Conservation (phyloP, 2,888 invertebrate genomes). For the Folsomia candida region DNA sequence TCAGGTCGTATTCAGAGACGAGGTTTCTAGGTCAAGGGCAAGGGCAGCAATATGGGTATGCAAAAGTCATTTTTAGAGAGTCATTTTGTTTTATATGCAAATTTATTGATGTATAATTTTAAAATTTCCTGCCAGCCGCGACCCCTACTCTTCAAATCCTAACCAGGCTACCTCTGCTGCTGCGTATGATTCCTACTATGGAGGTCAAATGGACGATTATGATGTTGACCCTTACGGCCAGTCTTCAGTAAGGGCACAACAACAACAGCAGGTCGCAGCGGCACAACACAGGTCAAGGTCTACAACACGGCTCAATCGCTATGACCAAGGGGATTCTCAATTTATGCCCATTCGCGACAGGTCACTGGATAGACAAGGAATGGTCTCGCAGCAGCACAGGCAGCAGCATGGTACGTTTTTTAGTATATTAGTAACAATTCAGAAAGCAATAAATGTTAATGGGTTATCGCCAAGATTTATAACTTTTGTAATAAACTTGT, state of each 20-base stretch:
- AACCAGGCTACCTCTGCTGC: too few relatives aligned
- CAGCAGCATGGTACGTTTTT: too few relatives aligned
- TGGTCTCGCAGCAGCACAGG: neutral
- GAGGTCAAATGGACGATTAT: slow-evolving; percentile 8
- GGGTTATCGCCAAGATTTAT: too few relatives aligned
- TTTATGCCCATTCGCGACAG: slow-evolving; percentile 78
- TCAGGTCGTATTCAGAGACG: slow-evolving; percentile 6
- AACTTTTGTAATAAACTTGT: too few relatives aligned
- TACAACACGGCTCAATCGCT: slow-evolving; percentile 51
- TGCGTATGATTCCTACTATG: slow-evolving; percentile 22
- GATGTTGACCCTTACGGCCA: neutral
- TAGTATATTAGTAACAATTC: too few relatives aligned
- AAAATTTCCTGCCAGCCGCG: too few relatives aligned
- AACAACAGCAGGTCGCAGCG: slow-evolving; percentile 61
- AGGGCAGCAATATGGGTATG: slow-evolving; percentile 12
- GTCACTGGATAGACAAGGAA: slow-evolving; percentile 58
- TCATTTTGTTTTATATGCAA: neutral
- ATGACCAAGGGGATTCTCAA: slow-evolving; percentile 68
- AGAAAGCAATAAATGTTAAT: too few relatives aligned
- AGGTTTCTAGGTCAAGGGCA: slow-evolving; percentile 12
- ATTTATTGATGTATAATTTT: too few relatives aligned
- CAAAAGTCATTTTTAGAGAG: neutral
- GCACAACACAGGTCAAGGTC: slow-evolving; percentile 61
- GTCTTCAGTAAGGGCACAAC: slow-evolving; percentile 64
- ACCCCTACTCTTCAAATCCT: too few relatives aligned